phyloP scores from a whole-genome alignment of 2,888 invertebrate species.

The Latrodectus hesperus region DNA sequence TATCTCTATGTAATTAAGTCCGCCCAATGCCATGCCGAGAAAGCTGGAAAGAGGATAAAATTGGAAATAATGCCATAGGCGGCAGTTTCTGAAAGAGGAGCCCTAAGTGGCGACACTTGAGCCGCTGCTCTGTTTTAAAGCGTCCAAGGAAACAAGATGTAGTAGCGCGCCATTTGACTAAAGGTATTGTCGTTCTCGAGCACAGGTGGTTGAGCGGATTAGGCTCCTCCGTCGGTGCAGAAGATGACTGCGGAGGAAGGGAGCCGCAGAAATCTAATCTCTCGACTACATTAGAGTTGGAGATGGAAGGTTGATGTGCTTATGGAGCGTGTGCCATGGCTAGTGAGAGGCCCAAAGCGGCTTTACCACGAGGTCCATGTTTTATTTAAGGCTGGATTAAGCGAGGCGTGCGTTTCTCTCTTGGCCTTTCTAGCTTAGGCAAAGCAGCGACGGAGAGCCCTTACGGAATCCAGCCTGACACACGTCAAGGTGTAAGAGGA shows the following conservation, averaged over 20 bases:
- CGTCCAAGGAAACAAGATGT: slow-evolving; percentile 60
- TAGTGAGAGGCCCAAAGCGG: slow-evolving; percentile 65
- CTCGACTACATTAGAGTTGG: slow-evolving; percentile 68
- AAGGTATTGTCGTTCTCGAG: slow-evolving; percentile 66
- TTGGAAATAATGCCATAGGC: slow-evolving; percentile 43
- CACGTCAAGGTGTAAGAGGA: slow-evolving; percentile 70
- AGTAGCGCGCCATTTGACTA: slow-evolving; percentile 65
- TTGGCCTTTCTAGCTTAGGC: slow-evolving; percentile 53
- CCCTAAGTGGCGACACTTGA: slow-evolving; percentile 67
- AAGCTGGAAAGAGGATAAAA: slow-evolving; percentile 57
- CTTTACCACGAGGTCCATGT: slow-evolving; percentile 69
- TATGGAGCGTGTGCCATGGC: slow-evolving; percentile 24
- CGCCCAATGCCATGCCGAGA: neutral
- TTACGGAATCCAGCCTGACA: slow-evolving; percentile 60
- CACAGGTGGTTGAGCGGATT: slow-evolving; percentile 69
- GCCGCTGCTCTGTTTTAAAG: slow-evolving; percentile 59
- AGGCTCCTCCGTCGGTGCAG: slow-evolving; percentile 20
- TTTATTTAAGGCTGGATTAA: slow-evolving; percentile 70
- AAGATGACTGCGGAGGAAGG: slow-evolving; percentile 19
- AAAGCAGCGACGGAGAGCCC: slow-evolving; percentile 35
- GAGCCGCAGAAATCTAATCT: slow-evolving; percentile 68
- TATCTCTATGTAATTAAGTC: slow-evolving; percentile 21
- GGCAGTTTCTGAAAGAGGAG: slow-evolving; percentile 35
- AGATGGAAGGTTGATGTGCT: slow-evolving; percentile 69
- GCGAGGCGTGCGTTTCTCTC: slow-evolving; percentile 59